These are phyloP conservation scores for Eremophila alpestris DNA, from an alignment of 2,797 vertebrate species.

Conservation along the genomic window DNA sequence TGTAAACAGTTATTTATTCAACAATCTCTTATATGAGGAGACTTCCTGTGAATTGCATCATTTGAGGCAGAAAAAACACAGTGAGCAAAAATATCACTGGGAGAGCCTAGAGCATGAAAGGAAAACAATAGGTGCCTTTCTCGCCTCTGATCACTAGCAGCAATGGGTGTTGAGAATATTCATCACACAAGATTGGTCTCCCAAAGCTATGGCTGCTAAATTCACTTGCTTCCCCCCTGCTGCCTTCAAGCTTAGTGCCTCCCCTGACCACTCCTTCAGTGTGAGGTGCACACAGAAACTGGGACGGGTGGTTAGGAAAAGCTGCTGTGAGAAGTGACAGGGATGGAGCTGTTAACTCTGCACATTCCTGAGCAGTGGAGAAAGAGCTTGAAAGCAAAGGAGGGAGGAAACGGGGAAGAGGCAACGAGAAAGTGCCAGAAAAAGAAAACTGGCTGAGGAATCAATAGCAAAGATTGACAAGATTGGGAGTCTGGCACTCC, in stretches of 20 bases:
- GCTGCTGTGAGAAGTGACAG: background rate
- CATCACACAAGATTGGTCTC: background rate
- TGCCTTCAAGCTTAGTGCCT: background rate
- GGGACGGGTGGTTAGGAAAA: background rate
- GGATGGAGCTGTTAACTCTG: background rate
- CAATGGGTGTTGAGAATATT: background rate
- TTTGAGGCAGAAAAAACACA: background rate
- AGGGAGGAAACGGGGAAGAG: background rate
- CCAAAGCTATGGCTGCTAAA: background rate
- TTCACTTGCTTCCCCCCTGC: background rate
- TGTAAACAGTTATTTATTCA: slow-evolving; percentile 15
- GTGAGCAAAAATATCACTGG: background rate
- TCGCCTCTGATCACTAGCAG: background rate
- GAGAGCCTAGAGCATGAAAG: background rate
- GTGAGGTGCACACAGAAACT: background rate
- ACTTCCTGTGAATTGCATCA: background rate
- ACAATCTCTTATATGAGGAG: background rate
- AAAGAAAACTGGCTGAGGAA: background rate
- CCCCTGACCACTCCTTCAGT: background rate
- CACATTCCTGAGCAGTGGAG: background rate
- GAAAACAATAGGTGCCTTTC: background rate
- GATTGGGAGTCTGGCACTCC: background rate
- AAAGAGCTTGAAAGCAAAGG: background rate
- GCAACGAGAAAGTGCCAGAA: background rate
- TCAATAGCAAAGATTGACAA: background rate